phyloP scores from a whole-genome alignment of 1,140 invertebrate genomes.

The Artemia franciscana region DNA sequence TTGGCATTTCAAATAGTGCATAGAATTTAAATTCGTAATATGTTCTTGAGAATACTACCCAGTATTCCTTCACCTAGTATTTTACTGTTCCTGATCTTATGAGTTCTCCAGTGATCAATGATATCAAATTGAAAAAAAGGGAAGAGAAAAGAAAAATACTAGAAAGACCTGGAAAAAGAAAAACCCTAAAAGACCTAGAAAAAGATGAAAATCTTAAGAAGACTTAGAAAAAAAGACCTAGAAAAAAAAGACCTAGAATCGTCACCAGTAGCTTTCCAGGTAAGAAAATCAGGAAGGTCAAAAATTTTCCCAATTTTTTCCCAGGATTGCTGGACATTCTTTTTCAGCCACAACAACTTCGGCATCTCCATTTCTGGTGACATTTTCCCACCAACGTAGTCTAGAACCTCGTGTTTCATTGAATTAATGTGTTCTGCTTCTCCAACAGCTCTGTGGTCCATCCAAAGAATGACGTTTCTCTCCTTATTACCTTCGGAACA shows the following conservation, averaged over 20 bases:
- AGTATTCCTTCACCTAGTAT: too few species aligned
- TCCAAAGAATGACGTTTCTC: conserved; percentile 83
- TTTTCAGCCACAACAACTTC: conserved; percentile 81
- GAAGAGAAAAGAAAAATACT: too few species aligned
- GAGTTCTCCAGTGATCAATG: too few species aligned
- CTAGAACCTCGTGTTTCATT: conserved; percentile 43
- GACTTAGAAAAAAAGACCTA: too few species aligned
- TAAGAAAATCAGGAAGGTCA: conserved; percentile 80
- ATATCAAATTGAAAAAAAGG: too few species aligned
- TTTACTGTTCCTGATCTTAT: too few species aligned
- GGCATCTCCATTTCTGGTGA: conserved; percentile 88
- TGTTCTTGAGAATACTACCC: too few species aligned
- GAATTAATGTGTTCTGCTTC: conserved; percentile 64
- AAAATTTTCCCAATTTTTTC: conserved; percentile 45
- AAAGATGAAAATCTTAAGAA: too few species aligned
- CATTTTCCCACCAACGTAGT: conserved; percentile 70
- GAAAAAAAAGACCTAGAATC: conserved; percentile 47
- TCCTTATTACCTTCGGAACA: conserved; percentile 35
- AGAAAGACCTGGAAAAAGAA: too few species aligned
- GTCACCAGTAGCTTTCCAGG: conserved; percentile 64
- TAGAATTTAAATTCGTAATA: too few species aligned
- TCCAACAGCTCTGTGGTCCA: conserved; percentile 70
- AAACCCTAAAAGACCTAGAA: too few species aligned
- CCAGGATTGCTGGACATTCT: conserved; percentile 41
- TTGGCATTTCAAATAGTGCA: too few species aligned